Evolutionary conservation across 2,113 vertebrate genomes (phyloP).

Genomic region (Rhabdomys dilectus): DNA sequence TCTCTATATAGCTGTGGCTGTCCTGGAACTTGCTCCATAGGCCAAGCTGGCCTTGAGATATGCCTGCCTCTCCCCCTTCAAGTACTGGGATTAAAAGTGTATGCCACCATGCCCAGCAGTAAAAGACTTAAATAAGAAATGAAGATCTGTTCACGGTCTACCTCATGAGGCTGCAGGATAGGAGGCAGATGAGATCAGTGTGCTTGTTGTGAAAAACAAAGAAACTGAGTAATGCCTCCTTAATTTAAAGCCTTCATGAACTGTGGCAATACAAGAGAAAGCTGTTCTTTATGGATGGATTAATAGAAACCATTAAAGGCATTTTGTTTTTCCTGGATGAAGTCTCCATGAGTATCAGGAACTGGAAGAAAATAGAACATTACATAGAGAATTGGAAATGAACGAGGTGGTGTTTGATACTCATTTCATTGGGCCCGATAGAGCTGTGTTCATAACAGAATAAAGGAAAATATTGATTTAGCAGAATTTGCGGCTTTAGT

Average conservation of each 20-base stretch:
- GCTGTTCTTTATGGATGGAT: neutral
- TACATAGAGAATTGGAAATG: neutral
- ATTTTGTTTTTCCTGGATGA: neutral
- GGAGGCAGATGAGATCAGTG: neutral
- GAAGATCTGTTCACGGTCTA: too few species aligned
- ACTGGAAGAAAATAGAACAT: neutral
- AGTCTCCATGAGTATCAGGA: neutral
- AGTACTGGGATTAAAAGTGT: neutral
- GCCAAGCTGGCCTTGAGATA: neutral
- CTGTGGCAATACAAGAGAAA: neutral
- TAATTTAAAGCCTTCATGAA: neutral
- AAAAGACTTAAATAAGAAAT: neutral
- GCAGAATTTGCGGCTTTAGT: neutral
- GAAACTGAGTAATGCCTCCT: neutral
- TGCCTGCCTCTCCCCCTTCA: neutral
- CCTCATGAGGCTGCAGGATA: neutral
- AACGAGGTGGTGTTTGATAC: neutral
- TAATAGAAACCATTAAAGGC: neutral
- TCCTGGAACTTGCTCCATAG: neutral
- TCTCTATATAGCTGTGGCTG: neutral
- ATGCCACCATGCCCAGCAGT: neutral
- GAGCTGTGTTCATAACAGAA: neutral
- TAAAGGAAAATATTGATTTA: neutral
- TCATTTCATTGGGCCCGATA: neutral
- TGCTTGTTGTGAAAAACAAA: neutral